Conservation (phyloP, 2,888 invertebrate genomes). For the Nomada flava region DNA sequence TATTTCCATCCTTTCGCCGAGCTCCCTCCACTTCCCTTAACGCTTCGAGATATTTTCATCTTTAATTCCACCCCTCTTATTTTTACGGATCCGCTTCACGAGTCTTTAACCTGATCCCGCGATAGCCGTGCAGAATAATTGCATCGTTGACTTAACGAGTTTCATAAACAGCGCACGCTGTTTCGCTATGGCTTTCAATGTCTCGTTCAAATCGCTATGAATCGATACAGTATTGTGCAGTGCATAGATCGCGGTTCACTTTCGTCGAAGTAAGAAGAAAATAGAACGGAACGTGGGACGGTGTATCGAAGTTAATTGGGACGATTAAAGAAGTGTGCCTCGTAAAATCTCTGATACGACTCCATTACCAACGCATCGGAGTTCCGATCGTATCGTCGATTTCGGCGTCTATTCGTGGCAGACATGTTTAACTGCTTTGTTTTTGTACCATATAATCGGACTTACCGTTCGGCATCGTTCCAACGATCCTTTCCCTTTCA, state of each 20-base stretch:
- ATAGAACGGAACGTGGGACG: too few species aligned
- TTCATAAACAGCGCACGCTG: neutral
- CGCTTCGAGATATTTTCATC: constrained; percentile 31
- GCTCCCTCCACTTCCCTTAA: neutral
- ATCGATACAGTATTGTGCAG: too few species aligned
- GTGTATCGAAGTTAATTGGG: neutral
- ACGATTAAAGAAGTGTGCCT: neutral
- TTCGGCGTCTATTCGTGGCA: neutral
- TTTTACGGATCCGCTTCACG: neutral
- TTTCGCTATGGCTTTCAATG: neutral
- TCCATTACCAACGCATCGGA: neutral
- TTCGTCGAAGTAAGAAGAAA: too few species aligned
- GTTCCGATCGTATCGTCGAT: neutral
- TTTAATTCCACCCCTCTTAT: constrained; percentile 18
- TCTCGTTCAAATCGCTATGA: too few species aligned
- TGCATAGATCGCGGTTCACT: too few species aligned
- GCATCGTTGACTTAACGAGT: constrained; percentile 15
- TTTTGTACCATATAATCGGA: neutral
- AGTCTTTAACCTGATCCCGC: neutral
- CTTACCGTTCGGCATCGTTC: neutral
- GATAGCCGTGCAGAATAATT: constrained; percentile 29
- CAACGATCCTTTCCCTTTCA: neutral
- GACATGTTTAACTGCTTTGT: neutral
- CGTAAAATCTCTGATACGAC: neutral
- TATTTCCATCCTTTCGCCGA: neutral